Evolutionary conservation across 2,113 vertebrate species (phyloP), one percentile per base, ranked within the genome.

Genomic region (Nothocercus nigrocapillus): DNA sequence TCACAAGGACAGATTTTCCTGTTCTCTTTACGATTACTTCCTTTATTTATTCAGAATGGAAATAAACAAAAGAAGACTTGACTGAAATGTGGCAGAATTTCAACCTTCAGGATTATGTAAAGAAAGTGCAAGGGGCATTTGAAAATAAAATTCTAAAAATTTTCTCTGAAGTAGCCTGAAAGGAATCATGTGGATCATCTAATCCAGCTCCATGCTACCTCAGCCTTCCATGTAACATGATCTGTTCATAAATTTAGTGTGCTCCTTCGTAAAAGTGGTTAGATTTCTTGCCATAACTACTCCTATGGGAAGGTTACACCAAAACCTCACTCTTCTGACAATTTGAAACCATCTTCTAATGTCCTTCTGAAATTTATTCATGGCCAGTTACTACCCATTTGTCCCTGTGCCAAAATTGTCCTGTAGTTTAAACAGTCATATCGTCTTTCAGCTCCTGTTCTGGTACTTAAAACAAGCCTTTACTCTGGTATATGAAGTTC

Each of bases 241-340:
- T 90, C 88, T 90, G 36, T 85, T 56, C 80, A 82, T 95, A 94
- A 90, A 94, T 90, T 90, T 89, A 79, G 80, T 79, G 51, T 90
- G 56, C 13, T 92, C 42, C 77, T 78, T 82, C 62, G 22, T 87
- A 79, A 87, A 93, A 87, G 53, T 68, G 38, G 4, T 92, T 49
- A 70, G 12, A 28, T 86, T 92, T 90, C 86, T 78, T 94, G 28
- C 83, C 76, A 20, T 93, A 94, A 89, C 56, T 92, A 64, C 58
- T 88, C 88, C 90, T 90, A 10, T 42, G 77, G 89, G 90, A 93
- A 86, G 44, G 32, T 36, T 90, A 47, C 62, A 91, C 94, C 76
- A 74, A 94, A 82, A 74, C 59, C 16, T 93, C 69, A 22, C 64
- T 90, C 38, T 82, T 86, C 45, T 72, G 86, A 86, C 61, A 93